A percentile compares a stretch with the other conserved stretches of the same genome.
These are phyloP conservation scores for Dipus sagitta DNA, from an alignment of 2,797 vertebrate genomes.

Conservation along the genomic window DNA sequence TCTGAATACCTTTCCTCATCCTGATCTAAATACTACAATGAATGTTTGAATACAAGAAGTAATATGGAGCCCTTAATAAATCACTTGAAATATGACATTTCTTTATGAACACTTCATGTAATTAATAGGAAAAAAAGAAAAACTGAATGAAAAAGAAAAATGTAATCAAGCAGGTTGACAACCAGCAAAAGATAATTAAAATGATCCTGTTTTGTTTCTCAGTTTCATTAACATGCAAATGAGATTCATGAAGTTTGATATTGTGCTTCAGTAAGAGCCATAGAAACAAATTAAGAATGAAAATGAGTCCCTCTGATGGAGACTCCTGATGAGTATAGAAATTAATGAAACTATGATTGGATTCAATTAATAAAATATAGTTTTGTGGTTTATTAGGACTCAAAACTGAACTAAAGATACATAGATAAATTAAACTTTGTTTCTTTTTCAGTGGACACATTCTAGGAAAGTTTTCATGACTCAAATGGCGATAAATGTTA, in stretches of 20 bases:
- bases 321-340: conserved; percentile 73
- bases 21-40: conserved; percentile 19
- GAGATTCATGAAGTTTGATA: conserved; percentile 84
- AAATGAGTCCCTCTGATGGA: conserved; percentile 77
- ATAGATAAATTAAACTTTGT: conserved; percentile 58
- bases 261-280: conserved; percentile 78
- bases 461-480: conserved; percentile 19
- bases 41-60: conserved; percentile 38
- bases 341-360: conserved; percentile 79
- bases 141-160: conserved; percentile 78
- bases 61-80: conserved; percentile 70
- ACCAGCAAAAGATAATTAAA: conserved; percentile 84
- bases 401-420: conserved; percentile 65
- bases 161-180: conserved; percentile 84
- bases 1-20: not conserved
- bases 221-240: conserved; percentile 83
- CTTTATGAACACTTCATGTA: conserved; percentile 76
- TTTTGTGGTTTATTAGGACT: conserved; percentile 62
- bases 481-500: not conserved
- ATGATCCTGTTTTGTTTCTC: conserved; percentile 80
- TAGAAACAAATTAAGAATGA: conserved; percentile 80
- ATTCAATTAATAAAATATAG: conserved; percentile 73
- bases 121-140: conserved; percentile 76
- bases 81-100: conserved; percentile 73
- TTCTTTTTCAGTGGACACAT: conserved; percentile 41